Evolutionary conservation across 2,113 vertebrate genomes (phyloP), one percentile per base, ranked within the genome.

Genomic region (Pholis gunnellus): DNA sequence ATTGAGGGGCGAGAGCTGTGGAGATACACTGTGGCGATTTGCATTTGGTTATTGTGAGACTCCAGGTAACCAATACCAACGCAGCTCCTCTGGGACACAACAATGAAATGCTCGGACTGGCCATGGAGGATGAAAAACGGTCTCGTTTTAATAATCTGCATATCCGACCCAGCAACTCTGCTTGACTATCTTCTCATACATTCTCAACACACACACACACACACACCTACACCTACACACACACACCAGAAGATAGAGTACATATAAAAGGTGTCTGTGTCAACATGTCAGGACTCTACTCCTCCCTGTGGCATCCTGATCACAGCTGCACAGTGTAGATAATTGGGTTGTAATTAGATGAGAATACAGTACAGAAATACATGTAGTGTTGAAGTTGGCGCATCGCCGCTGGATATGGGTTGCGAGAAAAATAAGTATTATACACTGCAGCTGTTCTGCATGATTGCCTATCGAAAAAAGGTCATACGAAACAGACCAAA

Each of bases 261-360:
- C 22, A 44, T 46, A 61, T 52, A 25, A 75, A 75, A 69, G 40
- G 7, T 83, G 79, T 82, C 46, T n/a, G 56, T 85, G 77, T 85
- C 88, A 86, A 76, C 80, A 48, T 82, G 84, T 90, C 87, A 86
- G 67, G 78, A 57, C 76, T 81, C 17, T 22, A 25, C 70, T 57
- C 11, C 14, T 78, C 81, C 79, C 64, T 6, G 52, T 77, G 74
- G 66, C 34, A 38, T 65, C 34, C 61, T 60, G 73, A 87, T 89
- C 88, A 81, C 89, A 90, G 84, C 86, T 76, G 83, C 66, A 81
- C 81, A 65, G 25, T 68, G 81, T 9, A 70, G 76, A 79, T 90
- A 94, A 93, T 89, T 88, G 82, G 86, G 22, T 72, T 79, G 75
- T 88, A 92, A 91, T 93, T 91, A 91, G 71, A 79, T 69, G 61